Evolutionary conservation across 2,888 invertebrate genomes (phyloP), one percentile per base, ranked within the genome.

Genomic region (Caenorhabditis uteleia): DNA sequence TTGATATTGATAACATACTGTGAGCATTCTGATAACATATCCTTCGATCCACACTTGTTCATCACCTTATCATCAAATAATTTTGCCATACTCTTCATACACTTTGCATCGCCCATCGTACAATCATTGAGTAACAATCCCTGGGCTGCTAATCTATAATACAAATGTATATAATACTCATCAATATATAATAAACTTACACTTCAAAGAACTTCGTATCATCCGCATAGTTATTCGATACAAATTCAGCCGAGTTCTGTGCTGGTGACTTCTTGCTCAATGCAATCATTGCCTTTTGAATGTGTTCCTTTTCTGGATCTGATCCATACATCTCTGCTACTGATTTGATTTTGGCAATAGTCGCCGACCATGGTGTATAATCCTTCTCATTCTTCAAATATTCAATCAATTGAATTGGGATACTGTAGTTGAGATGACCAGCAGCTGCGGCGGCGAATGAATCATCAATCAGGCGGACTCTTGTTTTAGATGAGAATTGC

Each of bases 131-230:
- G n/a, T 27, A 66, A 54, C 23, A 61, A 39, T 14, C 10, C 8
- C 8, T 49, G 43, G 3, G 61, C 55, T 8, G 49, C 48, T 18
- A 42, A 16, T 16, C 72, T 69, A 51, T 69, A 57, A 31, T 5
- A n/a, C 36, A 12, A 34, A 29, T 33, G 7, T 12, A n/a, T 16
- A 12, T 2, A 1, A 27, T 23, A 7, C 27, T 36, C 7, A 33
- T 40, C 1, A 16, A 16, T 33, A 38, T n/a, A n/a, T 10, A 6
- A 33, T 29, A 2, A 25, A 49, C 70, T 20, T 21, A 77, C 77
- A 75, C 74, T 50, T 77, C 70, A 46, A 72, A 79, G 50, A 78
- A 78, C 16, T 59, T 21, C 26, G 60, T 57, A 18, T 78, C 76
- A 48, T 78, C 59, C 33, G 54, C 21, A 34, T 70, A 65, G 42